Conservation (phyloP, 2,888 invertebrate genomes). For the Vesta saturnalis region DNA sequence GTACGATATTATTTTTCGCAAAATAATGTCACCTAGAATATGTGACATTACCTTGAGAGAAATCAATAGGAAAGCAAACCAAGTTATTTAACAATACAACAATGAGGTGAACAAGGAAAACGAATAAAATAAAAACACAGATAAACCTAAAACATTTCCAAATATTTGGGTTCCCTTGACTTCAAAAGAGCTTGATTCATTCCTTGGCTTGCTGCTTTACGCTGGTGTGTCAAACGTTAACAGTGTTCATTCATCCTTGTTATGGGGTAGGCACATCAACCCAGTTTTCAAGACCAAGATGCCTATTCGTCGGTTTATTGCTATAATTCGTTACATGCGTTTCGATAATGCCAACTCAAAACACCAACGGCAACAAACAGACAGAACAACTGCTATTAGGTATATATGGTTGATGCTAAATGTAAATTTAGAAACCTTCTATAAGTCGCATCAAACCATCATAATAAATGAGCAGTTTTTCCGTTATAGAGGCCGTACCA, state of each 20-base stretch:
- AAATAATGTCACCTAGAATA: too few relatives aligned
- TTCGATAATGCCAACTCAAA: too few relatives aligned
- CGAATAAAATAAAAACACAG: too few relatives aligned
- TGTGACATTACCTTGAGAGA: neutral
- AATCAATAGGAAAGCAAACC: neutral
- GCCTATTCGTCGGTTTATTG: neutral
- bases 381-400: neutral
- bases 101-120: neutral
- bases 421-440: too few relatives aligned
- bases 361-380: too few relatives aligned
- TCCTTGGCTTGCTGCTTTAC: neutral
- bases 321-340: neutral
- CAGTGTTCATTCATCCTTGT: neutral
- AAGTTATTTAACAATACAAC: neutral
- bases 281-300: too few relatives aligned
- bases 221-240: neutral
- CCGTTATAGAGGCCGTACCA: neutral
- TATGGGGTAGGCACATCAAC: neutral
- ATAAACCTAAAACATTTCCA: too few relatives aligned
- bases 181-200: neutral
- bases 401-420: too few relatives aligned
- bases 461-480: too few relatives aligned
- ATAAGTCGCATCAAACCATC: too few relatives aligned
- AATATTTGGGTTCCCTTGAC: too few relatives aligned
- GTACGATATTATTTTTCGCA: too few relatives aligned